Conservation (phyloP, 2,113 vertebrate species). For the Bufo gargarizans region DNA sequence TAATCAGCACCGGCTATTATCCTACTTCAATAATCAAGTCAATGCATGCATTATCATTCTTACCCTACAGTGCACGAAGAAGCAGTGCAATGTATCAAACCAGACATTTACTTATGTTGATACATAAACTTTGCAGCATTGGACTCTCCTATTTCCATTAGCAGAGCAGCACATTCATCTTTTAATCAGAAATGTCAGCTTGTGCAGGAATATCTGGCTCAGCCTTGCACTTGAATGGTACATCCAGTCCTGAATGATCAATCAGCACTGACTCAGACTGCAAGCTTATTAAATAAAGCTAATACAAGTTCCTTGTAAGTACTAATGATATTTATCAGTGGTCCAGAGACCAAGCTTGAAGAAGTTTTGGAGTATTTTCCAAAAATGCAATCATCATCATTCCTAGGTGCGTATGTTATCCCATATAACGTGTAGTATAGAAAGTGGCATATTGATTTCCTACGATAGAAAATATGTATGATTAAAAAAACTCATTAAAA, state of each 20-base stretch:
- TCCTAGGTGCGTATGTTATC: background rate
- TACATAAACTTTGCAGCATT: conserved; percentile 20
- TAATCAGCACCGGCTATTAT: conserved; percentile 13
- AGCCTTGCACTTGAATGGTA: conserved; percentile 30
- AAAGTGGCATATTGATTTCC: background rate
- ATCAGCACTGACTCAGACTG: conserved; percentile 33
- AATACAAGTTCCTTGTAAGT: conserved; percentile 44
- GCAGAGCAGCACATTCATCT: conserved; percentile 24
- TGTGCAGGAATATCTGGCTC: conserved; percentile 33
- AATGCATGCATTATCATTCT: background rate
- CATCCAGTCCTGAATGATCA: conserved; percentile 37
- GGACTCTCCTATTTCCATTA: conserved; percentile 27
- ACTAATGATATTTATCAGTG: conserved; percentile 13
- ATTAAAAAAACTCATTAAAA: too few species aligned
- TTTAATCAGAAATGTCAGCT: conserved; percentile 47
- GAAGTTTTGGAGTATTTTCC: background rate
- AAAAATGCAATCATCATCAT: conserved; percentile 7
- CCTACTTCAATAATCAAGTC: conserved; percentile 15
- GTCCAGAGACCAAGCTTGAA: background rate
- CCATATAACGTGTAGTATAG: background rate
- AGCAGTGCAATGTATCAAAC: conserved; percentile 2
- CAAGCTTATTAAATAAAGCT: conserved; percentile 50
- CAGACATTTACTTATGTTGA: conserved; percentile 24
- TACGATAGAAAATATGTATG: background rate
- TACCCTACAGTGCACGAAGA: background rate